Evolutionary conservation across 2,888 invertebrate genomes (phyloP), one percentile per base, ranked within the genome.

Genomic region (Timandra comae): DNA sequence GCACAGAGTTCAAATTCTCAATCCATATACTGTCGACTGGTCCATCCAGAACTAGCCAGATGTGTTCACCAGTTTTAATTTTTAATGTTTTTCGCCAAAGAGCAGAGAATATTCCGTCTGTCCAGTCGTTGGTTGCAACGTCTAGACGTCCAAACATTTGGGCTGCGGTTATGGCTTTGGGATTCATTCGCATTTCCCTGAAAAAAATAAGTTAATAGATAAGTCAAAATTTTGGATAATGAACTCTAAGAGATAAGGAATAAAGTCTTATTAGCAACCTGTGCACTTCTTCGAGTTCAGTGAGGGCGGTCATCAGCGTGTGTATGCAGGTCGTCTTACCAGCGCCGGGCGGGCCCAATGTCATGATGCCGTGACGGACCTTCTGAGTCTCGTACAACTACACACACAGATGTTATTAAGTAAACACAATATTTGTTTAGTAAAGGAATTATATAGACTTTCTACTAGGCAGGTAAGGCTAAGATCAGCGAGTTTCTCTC

Each of bases 1-100:
- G 84, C 0, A 98, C 98, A 0, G 98, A 98, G 74, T 98, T 98
- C 47, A 98, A 88, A 78, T 98, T 98, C 75, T 98, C 98, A 52
- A 98, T 98, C 98, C 98, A 98, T 50, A 98, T 97, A 54, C 97
- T 96, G 67, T 98, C 98, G 0, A 98, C 98, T 0, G 98, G 98
- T 0, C 98, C 98, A 62, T 98, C 98, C 23, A 98, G 80, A 0
- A 98, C 96, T 27, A 98, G 77, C 98, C 98, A 98, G 11, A 98
- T 91, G 65, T 95, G 89, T 57, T 98, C 98, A 2, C 90, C 93
- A 48, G 92, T 91, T 78, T 95, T 97, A 1, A 94, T 82, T 76
- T 95, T 95, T 1, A 97, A 87, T 0, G 98, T 97, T 78, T 97
- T 96, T 22, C 98, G 88, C 98, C 98, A 98, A 0, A 98, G 82